Evolutionary conservation across 2,888 invertebrate genomes (phyloP), one percentile per base, ranked within the genome.

Genomic region (Cataglyphis albicans): DNA sequence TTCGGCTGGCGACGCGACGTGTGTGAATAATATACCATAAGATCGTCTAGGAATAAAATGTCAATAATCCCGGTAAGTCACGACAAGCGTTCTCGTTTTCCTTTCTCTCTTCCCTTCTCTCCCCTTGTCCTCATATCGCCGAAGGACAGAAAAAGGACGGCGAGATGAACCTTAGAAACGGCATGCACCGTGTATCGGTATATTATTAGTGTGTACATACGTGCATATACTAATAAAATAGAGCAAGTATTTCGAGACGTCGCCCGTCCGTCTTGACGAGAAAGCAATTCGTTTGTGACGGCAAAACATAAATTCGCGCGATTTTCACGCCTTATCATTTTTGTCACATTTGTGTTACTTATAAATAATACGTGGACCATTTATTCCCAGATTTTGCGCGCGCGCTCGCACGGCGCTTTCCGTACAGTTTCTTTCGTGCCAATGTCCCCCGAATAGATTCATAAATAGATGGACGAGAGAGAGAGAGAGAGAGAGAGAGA

Each of bases 271-370:
- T 86, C 84, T 85, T 76, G 83, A 72, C 89, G 81, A 90, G 91
- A 91, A 91, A 91, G 91, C 89, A 88, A 93, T 93, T 92, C 93
- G 92, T 93, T 93, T 93, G 52, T n/a, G 93, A 93, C 93, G 92
- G 89, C 87, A 91, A 90, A 90, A 92, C 93, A 94, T 94, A 94
- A 94, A 94, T 93, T 92, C 90, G 89, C 90, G 90, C 90, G 90
- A 91, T 94, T 93, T 93, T 92, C 94, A 92, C 93, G 94, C 90
- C 93, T 92, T 92, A 93, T 93, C 94, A 93, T 90, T 93, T 92
- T 91, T 93, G 93, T 93, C 94, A 93, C n/a, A 52, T 52, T 52
- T 94, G 94, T 93, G 93, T 92, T 93, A 93, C 92, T 92, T 93
- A 92, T 93, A 93, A 93, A 94, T 93, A 93, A 91, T n/a, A 90